A percentile compares a stretch with the other conserved stretches of the same genome.
Evolutionary conservation across 2,113 vertebrate species (phyloP).

Genomic region (Corythoichthys haematopterus): DNA sequence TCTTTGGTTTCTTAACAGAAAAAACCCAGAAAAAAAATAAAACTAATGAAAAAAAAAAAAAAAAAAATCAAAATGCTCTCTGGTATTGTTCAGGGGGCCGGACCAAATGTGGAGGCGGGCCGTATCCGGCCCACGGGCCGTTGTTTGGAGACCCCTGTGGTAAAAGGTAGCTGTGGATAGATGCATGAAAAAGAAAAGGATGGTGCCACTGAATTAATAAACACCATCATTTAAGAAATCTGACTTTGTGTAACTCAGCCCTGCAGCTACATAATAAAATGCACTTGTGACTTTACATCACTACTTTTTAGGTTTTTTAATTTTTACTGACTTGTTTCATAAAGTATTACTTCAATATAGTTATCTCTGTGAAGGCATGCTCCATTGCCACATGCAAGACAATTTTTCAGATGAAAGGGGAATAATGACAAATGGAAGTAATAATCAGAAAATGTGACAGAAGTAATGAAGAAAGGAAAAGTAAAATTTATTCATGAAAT

Average conservation of each 20-base stretch:
- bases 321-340: not conserved
- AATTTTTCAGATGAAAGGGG: not conserved
- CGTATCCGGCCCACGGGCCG: no score
- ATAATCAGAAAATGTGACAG: not conserved
- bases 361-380: conserved; percentile 4
- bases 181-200: not conserved
- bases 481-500: not conserved
- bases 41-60: no score
- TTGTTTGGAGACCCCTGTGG: not conserved
- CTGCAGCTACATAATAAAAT: not conserved
- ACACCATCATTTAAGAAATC: conserved; percentile 7
- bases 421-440: not conserved
- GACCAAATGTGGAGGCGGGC: no score
- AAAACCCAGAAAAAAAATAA: no score
- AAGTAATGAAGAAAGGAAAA: not conserved
- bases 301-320: conserved; percentile 2
- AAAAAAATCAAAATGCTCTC: no score
- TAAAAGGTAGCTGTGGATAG: conserved; percentile 4
- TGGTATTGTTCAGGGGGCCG: no score
- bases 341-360: not conserved
- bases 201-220: conserved; percentile 12
- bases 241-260: conserved; percentile 7
- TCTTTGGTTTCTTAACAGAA: no score
- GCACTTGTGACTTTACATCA: not conserved
- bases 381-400: not conserved